Conservation (phyloP, 2,113 vertebrate genomes). For the Pteruthius melanotis region DNA sequence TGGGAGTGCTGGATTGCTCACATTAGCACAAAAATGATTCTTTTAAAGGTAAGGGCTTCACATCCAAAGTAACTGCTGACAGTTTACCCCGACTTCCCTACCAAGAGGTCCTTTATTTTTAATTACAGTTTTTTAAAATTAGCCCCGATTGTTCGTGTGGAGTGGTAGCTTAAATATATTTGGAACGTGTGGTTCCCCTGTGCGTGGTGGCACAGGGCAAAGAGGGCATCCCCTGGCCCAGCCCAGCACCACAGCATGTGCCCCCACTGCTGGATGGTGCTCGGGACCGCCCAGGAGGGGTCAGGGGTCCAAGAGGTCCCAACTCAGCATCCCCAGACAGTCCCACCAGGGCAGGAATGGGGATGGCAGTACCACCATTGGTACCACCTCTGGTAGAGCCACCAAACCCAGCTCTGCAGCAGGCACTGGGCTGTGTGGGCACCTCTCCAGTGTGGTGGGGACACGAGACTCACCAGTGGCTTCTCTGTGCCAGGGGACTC, state of each 20-base stretch:
- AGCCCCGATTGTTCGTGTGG: neutral
- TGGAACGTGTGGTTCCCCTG: neutral
- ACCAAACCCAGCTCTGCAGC: neutral
- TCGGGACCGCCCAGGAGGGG: rapidly evolving
- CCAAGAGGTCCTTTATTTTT: conserved; percentile 31
- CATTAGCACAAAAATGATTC: conserved; percentile 3
- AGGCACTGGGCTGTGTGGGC: neutral
- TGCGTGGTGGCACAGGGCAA: neutral
- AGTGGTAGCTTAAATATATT: neutral
- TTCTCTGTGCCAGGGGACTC: neutral
- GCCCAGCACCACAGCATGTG: neutral
- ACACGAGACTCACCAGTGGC: neutral
- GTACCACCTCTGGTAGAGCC: neutral
- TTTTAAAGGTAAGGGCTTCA: neutral
- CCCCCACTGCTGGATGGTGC: rapidly evolving
- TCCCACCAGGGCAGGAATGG: neutral
- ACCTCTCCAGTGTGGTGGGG: rapidly evolving
- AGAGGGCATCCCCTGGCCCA: neutral
- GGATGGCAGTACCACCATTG: rapidly evolving
- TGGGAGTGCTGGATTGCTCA: conserved; percentile 19
- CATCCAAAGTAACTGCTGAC: neutral
- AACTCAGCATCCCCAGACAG: neutral
- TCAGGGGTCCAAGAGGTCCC: rapidly evolving
- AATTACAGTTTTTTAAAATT: conserved; percentile 55
- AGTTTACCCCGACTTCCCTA: neutral